Conservation (phyloP, 2,888 invertebrate genomes). For the Theretra japonica region DNA sequence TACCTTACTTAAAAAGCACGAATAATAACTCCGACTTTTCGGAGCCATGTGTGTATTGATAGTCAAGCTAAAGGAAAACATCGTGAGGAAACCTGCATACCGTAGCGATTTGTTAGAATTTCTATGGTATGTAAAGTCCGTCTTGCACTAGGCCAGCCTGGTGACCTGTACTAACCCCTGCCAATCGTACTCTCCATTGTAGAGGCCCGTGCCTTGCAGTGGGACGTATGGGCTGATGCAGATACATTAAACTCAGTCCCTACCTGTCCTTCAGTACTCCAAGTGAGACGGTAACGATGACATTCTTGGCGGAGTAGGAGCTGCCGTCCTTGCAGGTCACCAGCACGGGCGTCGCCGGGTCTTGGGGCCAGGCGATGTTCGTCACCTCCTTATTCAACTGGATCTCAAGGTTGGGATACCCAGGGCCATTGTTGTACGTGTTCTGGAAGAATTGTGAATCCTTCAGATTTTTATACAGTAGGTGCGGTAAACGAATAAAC, state of each 20-base stretch:
- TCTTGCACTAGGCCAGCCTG: too few species aligned
- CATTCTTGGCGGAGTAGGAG: slow-evolving; percentile 83
- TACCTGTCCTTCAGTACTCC: slow-evolving; percentile 87
- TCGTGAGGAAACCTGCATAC: slow-evolving; percentile 6
- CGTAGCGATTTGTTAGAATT: neutral
- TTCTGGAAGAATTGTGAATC: slow-evolving; percentile 54
- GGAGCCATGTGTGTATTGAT: neutral
- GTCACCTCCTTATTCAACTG: slow-evolving; percentile 64
- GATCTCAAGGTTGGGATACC: slow-evolving; percentile 57
- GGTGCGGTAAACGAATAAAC: too few species aligned
- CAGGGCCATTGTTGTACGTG: slow-evolving; percentile 64
- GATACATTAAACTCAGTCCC: slow-evolving; percentile 23
- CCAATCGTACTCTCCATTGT: too few species aligned
- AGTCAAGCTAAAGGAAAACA: neutral
- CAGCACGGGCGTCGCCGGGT: slow-evolving; percentile 53
- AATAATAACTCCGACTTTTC: too few species aligned
- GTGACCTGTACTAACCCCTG: too few species aligned
- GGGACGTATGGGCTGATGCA: too few species aligned
- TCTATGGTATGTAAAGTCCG: too few species aligned
- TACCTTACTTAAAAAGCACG: too few species aligned
- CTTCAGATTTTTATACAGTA: too few species aligned
- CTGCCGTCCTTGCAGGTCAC: slow-evolving; percentile 82
- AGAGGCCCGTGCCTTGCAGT: too few species aligned
- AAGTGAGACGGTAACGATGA: slow-evolving; percentile 88
- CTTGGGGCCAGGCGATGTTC: slow-evolving; percentile 56